Percentiles rank a stretch among this genome's conserved stretches.
These are phyloP conservation scores for Aulostomus chinensis DNA, from an alignment of 2,797 vertebrate species.

Conservation along the genomic window DNA sequence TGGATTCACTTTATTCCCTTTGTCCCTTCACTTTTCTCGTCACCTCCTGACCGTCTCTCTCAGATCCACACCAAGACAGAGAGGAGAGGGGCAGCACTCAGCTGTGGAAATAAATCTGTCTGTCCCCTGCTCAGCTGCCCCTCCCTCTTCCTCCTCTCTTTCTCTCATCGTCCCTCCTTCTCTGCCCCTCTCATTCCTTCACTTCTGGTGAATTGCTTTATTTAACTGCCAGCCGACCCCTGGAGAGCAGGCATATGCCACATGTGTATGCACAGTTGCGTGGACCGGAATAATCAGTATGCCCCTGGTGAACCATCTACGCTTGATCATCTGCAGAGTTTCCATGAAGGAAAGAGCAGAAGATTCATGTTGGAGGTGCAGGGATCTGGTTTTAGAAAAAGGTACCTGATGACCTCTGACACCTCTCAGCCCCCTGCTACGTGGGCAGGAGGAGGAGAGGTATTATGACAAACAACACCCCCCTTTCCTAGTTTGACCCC, in stretches of 20 bases:
- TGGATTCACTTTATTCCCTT: conserved; percentile 24
- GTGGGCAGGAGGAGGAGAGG: conserved; percentile 31
- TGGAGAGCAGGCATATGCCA: conserved; percentile 34
- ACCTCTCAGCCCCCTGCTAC: conserved; percentile 31
- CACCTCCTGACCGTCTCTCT: conserved; percentile 35
- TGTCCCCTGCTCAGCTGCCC: conserved; percentile 23
- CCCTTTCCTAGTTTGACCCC: conserved; percentile 23
- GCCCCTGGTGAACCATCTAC: conserved; percentile 16
- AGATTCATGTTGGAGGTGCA: conserved; percentile 3
- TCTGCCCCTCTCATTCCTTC: conserved; percentile 56
- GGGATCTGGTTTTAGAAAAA: conserved; percentile 40
- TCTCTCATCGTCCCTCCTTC: conserved; percentile 48
- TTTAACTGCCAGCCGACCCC: conserved; percentile 61
- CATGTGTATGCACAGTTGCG: conserved; percentile 47
- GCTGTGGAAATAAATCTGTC: conserved; percentile 80
- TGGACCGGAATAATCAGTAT: conserved; percentile 44
- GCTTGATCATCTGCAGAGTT: conserved; percentile 19
- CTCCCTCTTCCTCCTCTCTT: conserved; percentile 46
- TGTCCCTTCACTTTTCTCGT: conserved; percentile 30
- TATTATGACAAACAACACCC: conserved; percentile 28
- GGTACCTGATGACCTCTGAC: conserved; percentile 26
- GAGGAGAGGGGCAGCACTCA: conserved; percentile 59
- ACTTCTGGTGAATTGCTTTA: conserved; percentile 61
- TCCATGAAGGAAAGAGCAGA: conserved; percentile 12
- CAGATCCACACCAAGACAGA: conserved; percentile 35